These are phyloP conservation scores for Boloria euphrosyne DNA, from an alignment of 2,888 invertebrate genomes.

Conservation along the genomic window DNA sequence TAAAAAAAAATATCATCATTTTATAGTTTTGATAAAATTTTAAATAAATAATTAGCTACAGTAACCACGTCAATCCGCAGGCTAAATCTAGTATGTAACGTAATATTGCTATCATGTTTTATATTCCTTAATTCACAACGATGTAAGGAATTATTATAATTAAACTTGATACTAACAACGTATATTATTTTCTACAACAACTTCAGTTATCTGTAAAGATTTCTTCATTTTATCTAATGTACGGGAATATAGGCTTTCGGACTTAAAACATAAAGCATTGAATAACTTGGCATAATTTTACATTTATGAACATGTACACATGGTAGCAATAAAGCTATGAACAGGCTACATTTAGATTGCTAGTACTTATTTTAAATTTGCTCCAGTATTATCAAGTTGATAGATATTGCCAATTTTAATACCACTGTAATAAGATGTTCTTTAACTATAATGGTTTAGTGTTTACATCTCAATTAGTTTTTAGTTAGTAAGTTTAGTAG, in stretches of 20 bases:
- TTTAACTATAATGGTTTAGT: too few species aligned
- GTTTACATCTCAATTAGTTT: too few species aligned
- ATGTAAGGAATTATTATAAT: conserved; percentile 19
- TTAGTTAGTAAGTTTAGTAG: too few species aligned
- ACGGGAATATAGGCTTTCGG: too few species aligned
- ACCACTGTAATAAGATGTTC: too few species aligned
- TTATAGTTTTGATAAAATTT: too few species aligned
- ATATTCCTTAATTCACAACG: conserved; percentile 10
- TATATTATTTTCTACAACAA: conserved; percentile 50
- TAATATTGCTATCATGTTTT: not conserved
- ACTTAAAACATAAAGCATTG: too few species aligned
- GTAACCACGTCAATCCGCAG: too few species aligned
- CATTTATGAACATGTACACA: not conserved
- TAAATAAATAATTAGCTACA: too few species aligned
- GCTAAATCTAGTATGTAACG: too few species aligned
- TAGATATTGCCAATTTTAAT: conserved; percentile 10
- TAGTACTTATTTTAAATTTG: conserved; percentile 36
- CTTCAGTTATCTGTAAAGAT: conserved; percentile 3
- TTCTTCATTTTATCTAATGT: not conserved
- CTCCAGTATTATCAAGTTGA: conserved; percentile 28
- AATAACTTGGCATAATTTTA: too few species aligned
- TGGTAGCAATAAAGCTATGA: conserved; percentile 36
- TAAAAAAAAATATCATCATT: too few species aligned
- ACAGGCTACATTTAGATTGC: conserved; percentile 35
- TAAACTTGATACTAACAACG: conserved; percentile 36